Evolutionary conservation across 2,888 invertebrate genomes (phyloP).

Genomic region (Drosophila greeni): DNA sequence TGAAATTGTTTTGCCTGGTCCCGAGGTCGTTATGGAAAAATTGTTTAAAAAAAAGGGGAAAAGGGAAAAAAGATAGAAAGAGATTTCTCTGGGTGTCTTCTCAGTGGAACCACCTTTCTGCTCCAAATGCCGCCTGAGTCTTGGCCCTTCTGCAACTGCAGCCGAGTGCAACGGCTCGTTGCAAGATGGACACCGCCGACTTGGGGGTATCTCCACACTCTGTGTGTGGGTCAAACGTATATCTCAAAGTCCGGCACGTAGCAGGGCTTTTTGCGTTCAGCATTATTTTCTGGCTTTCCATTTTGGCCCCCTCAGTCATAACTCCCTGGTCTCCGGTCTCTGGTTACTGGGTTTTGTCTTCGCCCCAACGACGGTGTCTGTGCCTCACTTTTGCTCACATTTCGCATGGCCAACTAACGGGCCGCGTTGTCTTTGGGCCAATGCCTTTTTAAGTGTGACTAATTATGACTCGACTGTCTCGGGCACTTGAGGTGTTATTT

Average conservation of each 20-base stretch:
- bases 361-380: conserved; percentile 25
- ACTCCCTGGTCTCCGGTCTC: conserved; percentile 45
- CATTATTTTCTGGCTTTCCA: conserved; percentile 58
- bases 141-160: conserved; percentile 65
- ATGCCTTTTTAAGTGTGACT: conserved; percentile 73
- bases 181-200: conserved; percentile 51
- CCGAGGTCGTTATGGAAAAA: conserved; percentile 42
- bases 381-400: conserved; percentile 53
- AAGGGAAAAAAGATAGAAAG: not conserved
- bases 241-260: conserved; percentile 51
- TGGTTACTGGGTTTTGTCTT: conserved; percentile 50
- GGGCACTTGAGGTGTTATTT: conserved; percentile 44
- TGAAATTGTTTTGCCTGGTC: conserved; percentile 68
- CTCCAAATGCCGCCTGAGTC: conserved; percentile 57
- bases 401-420: conserved; percentile 64
- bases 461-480: conserved; percentile 56
- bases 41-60: conserved; percentile 2
- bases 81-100: conserved; percentile 22
- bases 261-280: conserved; percentile 40
- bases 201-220: conserved; percentile 5
- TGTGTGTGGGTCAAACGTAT: conserved; percentile 35
- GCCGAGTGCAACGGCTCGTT: conserved; percentile 63
- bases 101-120: conserved; percentile 56
- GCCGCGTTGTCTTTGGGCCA: conserved; percentile 58
- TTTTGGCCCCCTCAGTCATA: conserved; percentile 38